Evolutionary conservation across 2,797 vertebrate genomes (phyloP), one percentile per base, ranked within the genome.

Genomic region (Lindbergichthys nudifrons): DNA sequence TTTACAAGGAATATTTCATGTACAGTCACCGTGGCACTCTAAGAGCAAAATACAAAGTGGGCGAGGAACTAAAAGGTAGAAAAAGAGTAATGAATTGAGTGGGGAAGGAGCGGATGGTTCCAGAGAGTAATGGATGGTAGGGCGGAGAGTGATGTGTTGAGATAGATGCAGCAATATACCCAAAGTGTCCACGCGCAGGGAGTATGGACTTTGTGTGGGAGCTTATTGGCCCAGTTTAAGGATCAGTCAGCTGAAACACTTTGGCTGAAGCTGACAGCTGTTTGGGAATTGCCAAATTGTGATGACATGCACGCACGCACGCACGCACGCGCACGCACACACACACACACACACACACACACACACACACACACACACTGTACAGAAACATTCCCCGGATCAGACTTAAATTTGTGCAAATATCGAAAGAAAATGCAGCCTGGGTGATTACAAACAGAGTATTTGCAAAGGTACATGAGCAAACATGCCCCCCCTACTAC

Each of bases 241-340:
- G 81, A 86, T 88, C 89, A 88, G 81, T 93, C 90, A 90, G 77
- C 85, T 87, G 88, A 87, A 88, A 90, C 82, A 77, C 73, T 87
- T 67, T 81, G 83, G 80, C 79, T 68, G 75, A 83, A 84, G 81
- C 82, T 89, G 90, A 90, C 89, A 89, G 86, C 89, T 91, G 74
- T 86, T 87, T 85, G 77, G 83, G 76, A 70, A 77, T 84, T 68
- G 70, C 81, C 84, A 87, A 89, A 69, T 66, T 73, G 70, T 69
- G 68, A 87, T 76, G 79, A 67, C 81, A 79, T 65, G 83, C 21
- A 67, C 3, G 8, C 76, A 51, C 15, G 3, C 12, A 3, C 74
- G 70, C 51, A 58, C 72, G 63, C 21, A 21, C 21, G 21, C 21
- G 2, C 21, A n/a, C n/a, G n/a, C n/a, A n/a, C n/a, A n/a, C n/a